phyloP scores from a whole-genome alignment of 2,888 invertebrate species.

The Ptychoptera contaminata region DNA sequence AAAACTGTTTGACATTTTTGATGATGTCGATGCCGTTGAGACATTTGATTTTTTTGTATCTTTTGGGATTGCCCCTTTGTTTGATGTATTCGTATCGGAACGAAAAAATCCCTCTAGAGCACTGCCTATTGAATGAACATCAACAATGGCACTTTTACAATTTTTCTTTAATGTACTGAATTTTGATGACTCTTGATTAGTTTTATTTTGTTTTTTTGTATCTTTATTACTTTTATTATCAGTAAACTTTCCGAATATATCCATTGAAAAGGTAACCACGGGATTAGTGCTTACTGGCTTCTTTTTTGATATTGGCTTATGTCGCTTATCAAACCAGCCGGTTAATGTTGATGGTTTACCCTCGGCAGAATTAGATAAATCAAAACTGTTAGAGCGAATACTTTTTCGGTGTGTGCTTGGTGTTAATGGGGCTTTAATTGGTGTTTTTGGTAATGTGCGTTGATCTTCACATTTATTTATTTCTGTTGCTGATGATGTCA shows the following conservation, averaged over 20 bases:
- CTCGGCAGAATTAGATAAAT: conserved; percentile 44
- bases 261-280: conserved; percentile 37
- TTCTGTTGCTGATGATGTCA: conserved; percentile 68
- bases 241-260: conserved; percentile 40
- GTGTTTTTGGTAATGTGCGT: conserved; percentile 16
- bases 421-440: conserved; percentile 13
- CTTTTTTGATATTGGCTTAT: conserved; percentile 57
- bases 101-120: conserved; percentile 71
- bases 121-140: conserved; percentile 64
- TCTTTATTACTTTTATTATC: conserved; percentile 29
- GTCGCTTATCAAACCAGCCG: conserved; percentile 63
- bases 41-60: conserved; percentile 23
- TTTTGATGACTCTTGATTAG: conserved; percentile 14
- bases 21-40: conserved; percentile 23
- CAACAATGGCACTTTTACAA: conserved; percentile 59
- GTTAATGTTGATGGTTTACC: conserved; percentile 39
- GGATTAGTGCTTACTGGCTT: conserved; percentile 37
- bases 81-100: conserved; percentile 26
- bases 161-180: conserved; percentile 18
- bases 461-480: conserved; percentile 50
- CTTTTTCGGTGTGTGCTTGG: conserved; percentile 30
- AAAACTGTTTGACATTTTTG: conserved; percentile 16
- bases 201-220: conserved; percentile 16
- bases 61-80: conserved; percentile 32
- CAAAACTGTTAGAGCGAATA: conserved; percentile 71